phyloP scores from a whole-genome alignment of 2,888 invertebrate species.

The Acleris literana region DNA sequence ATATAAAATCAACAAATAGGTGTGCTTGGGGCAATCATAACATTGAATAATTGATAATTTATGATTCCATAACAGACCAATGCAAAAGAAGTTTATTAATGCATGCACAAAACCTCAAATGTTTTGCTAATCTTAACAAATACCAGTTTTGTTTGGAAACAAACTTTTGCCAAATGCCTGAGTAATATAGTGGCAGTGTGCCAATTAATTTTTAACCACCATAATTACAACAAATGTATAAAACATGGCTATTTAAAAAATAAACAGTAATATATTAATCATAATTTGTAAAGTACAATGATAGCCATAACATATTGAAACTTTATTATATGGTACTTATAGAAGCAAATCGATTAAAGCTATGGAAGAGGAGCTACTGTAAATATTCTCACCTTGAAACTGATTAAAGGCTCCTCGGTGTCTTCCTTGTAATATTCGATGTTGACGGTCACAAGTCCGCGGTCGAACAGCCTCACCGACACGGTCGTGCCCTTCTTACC shows the following conservation, averaged over 20 bases:
- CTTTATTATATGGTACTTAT: neutral
- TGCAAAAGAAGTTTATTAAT: no score
- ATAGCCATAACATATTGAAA: neutral
- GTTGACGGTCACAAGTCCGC: slow-evolving; percentile 91
- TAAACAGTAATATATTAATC: neutral
- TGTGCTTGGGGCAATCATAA: no score
- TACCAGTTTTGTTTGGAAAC: neutral
- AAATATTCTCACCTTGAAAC: slow-evolving; percentile 87
- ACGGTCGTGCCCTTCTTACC: slow-evolving; percentile 88
- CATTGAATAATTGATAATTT: no score
- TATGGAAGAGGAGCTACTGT: slow-evolving; percentile 17
- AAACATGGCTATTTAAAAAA: neutral
- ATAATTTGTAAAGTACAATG: neutral
- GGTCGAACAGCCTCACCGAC: slow-evolving; percentile 88
- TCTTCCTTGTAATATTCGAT: slow-evolving; percentile 92
- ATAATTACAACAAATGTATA: slow-evolving; percentile 2
- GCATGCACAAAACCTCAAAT: no score
- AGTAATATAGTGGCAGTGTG: slow-evolving; percentile 7
- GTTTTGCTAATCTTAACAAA: no score
- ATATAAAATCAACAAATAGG: no score
- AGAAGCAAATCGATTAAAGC: neutral
- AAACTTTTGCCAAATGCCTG: slow-evolving; percentile 16
- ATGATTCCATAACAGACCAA: no score
- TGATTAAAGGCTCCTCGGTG: slow-evolving; percentile 87
- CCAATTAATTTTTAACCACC: slow-evolving; percentile 11